Evolutionary conservation across 2,113 vertebrate genomes (phyloP).

Genomic region (Dicaeum eximium): DNA sequence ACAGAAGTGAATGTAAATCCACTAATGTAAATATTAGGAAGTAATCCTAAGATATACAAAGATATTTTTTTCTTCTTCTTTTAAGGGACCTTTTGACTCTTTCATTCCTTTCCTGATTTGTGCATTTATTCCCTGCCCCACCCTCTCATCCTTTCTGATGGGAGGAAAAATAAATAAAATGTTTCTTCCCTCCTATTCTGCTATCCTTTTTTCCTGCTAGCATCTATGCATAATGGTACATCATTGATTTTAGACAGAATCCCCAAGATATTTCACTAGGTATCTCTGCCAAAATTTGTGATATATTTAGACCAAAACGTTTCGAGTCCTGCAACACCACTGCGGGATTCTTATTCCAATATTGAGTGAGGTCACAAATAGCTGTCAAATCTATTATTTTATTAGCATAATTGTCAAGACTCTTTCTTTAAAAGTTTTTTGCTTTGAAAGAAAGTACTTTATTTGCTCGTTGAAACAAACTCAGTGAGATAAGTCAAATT

Average conservation of each 20-base stretch:
- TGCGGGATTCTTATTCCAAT: neutral
- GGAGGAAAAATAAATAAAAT: neutral
- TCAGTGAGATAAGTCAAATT: neutral
- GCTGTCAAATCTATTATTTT: neutral
- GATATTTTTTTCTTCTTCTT: neutral
- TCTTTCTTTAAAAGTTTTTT: neutral
- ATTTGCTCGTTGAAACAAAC: neutral
- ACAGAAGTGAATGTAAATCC: neutral
- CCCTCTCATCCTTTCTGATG: neutral
- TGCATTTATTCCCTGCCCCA: neutral
- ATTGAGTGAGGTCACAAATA: neutral
- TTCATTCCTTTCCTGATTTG: neutral
- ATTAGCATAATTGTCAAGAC: neutral
- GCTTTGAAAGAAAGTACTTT: neutral
- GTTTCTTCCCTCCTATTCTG: neutral
- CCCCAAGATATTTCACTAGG: neutral
- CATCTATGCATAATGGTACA: neutral
- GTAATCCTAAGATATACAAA: neutral
- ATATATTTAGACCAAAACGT: neutral
- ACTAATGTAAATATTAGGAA: neutral
- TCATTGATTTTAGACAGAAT: neutral
- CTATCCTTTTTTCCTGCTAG: neutral
- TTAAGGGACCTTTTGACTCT: neutral
- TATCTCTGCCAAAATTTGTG: neutral
- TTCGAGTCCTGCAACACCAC: neutral